phyloP scores from a whole-genome alignment of 2,888 invertebrate species.

The Anoplius nigerrimus region DNA sequence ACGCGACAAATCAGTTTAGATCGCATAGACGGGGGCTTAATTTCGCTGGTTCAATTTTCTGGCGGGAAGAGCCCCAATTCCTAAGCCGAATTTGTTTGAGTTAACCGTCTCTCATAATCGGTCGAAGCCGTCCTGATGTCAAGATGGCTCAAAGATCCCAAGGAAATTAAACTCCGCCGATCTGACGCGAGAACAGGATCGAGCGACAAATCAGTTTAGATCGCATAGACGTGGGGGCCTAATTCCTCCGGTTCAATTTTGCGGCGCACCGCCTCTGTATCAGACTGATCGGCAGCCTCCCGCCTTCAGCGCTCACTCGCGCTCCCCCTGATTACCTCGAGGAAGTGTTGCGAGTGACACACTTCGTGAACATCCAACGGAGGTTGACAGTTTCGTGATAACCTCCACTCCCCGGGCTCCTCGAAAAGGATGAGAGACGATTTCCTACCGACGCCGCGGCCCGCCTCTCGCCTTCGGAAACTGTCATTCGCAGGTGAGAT shows the following conservation, averaged over 20 bases:
- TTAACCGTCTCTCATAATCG: not conserved
- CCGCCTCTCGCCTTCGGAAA: constrained; percentile 35
- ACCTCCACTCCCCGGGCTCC: constrained; percentile 32
- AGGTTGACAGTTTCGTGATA: constrained; percentile 49
- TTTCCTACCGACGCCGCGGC: constrained; percentile 37
- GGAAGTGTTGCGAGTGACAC: constrained; percentile 45
- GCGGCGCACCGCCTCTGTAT: no score
- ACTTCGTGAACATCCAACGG: constrained; percentile 37
- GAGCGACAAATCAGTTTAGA: no score
- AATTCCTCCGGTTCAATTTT: no score
- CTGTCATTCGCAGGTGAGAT: constrained; percentile 45
- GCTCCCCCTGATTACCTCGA: constrained; percentile 19
- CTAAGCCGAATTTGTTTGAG: not conserved
- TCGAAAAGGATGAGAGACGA: constrained; percentile 37
- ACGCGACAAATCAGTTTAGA: no score
- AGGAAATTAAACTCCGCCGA: no score
- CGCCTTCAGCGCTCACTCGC: constrained; percentile 27
- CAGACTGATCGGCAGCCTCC: not conserved
- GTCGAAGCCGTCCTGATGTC: not conserved
- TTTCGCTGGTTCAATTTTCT: no score
- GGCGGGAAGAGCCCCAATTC: not conserved
- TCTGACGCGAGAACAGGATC: no score
- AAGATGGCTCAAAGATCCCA: no score
- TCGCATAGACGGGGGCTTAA: no score
- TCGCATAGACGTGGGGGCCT: no score